Percentiles rank a stretch among this genome's conserved stretches.
Evolutionary conservation across 2,113 vertebrate species (phyloP).

Genomic region (Tragelaphus scriptus): DNA sequence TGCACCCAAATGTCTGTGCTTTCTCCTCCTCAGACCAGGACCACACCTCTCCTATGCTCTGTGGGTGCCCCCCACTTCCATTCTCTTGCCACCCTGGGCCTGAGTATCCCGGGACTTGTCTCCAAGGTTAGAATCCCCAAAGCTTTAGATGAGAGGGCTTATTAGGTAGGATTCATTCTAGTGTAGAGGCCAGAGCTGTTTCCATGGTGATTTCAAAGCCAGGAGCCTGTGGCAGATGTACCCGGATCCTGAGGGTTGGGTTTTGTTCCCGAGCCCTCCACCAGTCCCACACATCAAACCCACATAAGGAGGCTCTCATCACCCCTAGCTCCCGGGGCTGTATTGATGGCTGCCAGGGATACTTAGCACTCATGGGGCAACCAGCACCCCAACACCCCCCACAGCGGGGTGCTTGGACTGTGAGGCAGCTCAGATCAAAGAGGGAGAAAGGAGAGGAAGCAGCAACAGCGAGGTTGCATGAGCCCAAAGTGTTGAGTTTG

Average conservation of each 20-base stretch:
- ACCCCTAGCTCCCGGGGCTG: neutral
- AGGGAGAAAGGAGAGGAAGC: accelerated
- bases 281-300: neutral
- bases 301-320: neutral
- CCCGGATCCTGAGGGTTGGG: neutral
- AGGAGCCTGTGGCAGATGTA: neutral
- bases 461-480: neutral
- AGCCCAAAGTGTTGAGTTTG: neutral
- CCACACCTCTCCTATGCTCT: neutral
- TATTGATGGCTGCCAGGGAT: neutral
- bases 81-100: neutral
- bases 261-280: neutral
- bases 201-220: neutral
- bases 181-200: neutral
- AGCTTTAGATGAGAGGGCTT: neutral
- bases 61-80: neutral
- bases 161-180: neutral
- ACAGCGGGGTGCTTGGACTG: neutral
- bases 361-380: neutral
- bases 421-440: neutral
- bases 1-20: neutral
- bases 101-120: neutral
- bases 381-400: neutral
- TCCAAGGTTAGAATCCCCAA: neutral
- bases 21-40: neutral